Base-by-base conservation (phyloP, 1,140 invertebrate species). In the Bombus polaris region DNA sequence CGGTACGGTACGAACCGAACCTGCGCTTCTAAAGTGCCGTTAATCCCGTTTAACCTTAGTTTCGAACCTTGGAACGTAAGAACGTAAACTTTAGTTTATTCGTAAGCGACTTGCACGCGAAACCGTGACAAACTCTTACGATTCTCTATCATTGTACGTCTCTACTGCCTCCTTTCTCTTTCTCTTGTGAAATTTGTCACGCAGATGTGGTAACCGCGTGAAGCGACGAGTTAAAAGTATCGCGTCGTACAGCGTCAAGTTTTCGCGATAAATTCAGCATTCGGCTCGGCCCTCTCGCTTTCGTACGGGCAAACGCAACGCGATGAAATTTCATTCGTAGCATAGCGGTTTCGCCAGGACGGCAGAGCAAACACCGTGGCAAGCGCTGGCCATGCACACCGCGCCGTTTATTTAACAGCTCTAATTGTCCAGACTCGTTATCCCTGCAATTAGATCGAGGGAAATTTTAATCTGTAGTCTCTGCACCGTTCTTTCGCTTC, bases 391-490 rank as follows among this genome's bases (percentile, higher is more conserved):
- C 37, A 28, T 32, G 65, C 42, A 35, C 37, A 25, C 73, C 12
- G 42, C 22, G 32, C 25, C 78, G 35, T 83, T 83, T 83, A 77
- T 83, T 83, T 70, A 68, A 84, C 37, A 84, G 47, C 76, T 84
- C 35, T 84, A 84, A 84, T 84, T 78, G 75, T 84, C 83, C 75
- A 18, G 28, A 68, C 53, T 80, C 76, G 62, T 84, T 84, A 84
- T 84, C 76, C 76, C 39, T 32, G 66, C 66, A 84, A 79, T 84
- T 84, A 70, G 66, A 79, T 84, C 62, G 73, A 18, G 66, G 68
- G 18, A 79, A 80, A 84, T 84, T 79, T 84, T 83, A 83, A 83
- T 83, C 81, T 44, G 4, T 32, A 0, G 3, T 10, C 35, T 25
- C 32, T 35, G 39, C 28, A 22, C 35, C 59, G 57, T 32, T 71